A percentile compares a stretch with the other conserved stretches of the same genome.
Conservation (phyloP, 2,797 vertebrate genomes). For the Caiman crocodilus region DNA sequence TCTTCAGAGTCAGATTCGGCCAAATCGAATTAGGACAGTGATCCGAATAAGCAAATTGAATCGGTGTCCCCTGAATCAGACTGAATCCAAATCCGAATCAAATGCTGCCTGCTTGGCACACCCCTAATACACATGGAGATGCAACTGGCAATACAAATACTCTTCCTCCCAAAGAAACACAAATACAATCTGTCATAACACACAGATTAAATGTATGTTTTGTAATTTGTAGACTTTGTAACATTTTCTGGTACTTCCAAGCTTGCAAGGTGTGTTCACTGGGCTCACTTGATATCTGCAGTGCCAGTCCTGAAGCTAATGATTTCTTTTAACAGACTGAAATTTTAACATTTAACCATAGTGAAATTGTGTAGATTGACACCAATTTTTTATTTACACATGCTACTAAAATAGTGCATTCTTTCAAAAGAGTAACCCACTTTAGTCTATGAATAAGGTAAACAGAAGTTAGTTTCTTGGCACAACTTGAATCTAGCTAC, state of each 20-base stretch:
- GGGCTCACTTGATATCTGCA: not conserved
- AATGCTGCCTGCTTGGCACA: too few species aligned
- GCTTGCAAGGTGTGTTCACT: not conserved
- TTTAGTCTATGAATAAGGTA: not conserved
- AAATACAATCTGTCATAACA: too few species aligned
- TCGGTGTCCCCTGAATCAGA: too few species aligned
- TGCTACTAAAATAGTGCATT: not conserved
- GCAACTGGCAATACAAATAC: too few species aligned
- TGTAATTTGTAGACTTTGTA: not conserved
- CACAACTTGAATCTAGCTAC: not conserved
- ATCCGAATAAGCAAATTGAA: too few species aligned
- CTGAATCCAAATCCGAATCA: too few species aligned
- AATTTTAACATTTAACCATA: not conserved
- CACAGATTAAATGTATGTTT: not conserved
- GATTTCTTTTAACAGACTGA: not conserved
- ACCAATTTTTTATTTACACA: not conserved
- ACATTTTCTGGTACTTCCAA: not conserved
- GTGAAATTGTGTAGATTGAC: not conserved
- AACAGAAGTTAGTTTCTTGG: accelerated
- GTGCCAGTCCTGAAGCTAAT: not conserved
- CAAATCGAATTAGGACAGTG: too few species aligned
- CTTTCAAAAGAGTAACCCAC: not conserved
- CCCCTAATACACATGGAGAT: too few species aligned
- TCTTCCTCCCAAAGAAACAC: too few species aligned
- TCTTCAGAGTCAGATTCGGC: too few species aligned